A percentile compares a stretch with the other conserved stretches of the same genome.
These are phyloP conservation scores for Hypomesus transpacificus DNA, from an alignment of 2,113 vertebrate species.

Conservation along the genomic window DNA sequence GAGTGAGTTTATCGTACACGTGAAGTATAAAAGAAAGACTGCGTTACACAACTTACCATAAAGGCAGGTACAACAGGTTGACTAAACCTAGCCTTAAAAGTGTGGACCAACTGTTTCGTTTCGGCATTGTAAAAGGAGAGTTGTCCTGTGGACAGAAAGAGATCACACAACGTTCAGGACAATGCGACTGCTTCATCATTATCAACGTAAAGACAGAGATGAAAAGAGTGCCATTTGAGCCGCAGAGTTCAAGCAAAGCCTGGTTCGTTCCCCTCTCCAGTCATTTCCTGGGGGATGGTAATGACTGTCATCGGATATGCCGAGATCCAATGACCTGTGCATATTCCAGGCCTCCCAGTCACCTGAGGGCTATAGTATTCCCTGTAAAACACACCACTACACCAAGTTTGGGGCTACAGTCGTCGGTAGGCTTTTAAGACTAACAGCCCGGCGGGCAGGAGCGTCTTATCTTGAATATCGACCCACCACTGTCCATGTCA, in stretches of 20 bases:
- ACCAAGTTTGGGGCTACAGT: background rate
- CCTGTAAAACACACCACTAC: slow-evolving; percentile 9
- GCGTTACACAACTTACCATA: slow-evolving; percentile 75
- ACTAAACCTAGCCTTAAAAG: slow-evolving; percentile 87
- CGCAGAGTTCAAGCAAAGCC: slow-evolving; percentile 4
- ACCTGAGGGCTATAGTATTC: slow-evolving; percentile 16
- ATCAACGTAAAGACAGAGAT: slow-evolving; percentile 1
- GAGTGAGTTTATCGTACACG: too few relatives aligned
- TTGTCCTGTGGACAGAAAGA: slow-evolving; percentile 72
- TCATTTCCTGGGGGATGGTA: slow-evolving; percentile 17
- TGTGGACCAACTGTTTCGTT: slow-evolving; percentile 81
- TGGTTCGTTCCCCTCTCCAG: slow-evolving; percentile 5
- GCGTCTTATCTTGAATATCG: background rate
- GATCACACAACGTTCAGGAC: background rate
- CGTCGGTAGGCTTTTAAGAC: background rate
- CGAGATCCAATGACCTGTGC: slow-evolving; percentile 20
- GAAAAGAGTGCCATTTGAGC: background rate
- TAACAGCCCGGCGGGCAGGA: background rate
- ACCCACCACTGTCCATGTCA: slow-evolving; percentile 85
- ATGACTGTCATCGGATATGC: slow-evolving; percentile 24
- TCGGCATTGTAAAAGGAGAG: slow-evolving; percentile 85
- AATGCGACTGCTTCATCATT: background rate
- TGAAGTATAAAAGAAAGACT: too few relatives aligned
- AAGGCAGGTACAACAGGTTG: slow-evolving; percentile 89
- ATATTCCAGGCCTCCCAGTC: background rate